Conservation (phyloP, 2,888 invertebrate genomes). For the Anthrax anthrax region DNA sequence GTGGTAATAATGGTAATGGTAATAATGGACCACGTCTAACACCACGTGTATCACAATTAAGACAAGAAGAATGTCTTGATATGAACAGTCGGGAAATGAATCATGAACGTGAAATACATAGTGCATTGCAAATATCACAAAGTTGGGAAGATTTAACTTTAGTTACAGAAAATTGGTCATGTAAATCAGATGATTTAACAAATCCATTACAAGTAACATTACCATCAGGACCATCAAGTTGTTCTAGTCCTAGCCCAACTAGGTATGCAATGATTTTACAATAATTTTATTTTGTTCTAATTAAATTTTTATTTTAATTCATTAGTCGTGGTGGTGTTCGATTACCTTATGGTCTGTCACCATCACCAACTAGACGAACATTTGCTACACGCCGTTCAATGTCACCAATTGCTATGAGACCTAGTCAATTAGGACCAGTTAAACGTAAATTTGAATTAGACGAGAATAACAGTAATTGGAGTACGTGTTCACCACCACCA, state of each 20-base stretch:
- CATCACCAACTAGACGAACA: slow-evolving; percentile 71
- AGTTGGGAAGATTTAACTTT: slow-evolving; percentile 84
- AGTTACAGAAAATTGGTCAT: slow-evolving; percentile 47
- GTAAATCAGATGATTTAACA: slow-evolving; percentile 38
- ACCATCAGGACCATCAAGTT: slow-evolving; percentile 34
- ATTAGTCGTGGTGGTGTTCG: slow-evolving; percentile 27
- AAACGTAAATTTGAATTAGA: slow-evolving; percentile 36
- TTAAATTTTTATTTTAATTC: slow-evolving; percentile 33
- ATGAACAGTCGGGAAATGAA: slow-evolving; percentile 73
- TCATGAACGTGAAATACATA: slow-evolving; percentile 82
- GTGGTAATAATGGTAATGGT: slow-evolving; percentile 28
- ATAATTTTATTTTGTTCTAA: slow-evolving; percentile 11
- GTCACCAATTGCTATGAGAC: slow-evolving; percentile 75
- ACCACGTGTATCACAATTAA: slow-evolving; percentile 74
- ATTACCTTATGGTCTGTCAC: slow-evolving; percentile 47
- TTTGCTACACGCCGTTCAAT: slow-evolving; percentile 72
- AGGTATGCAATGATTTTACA: slow-evolving; percentile 21
- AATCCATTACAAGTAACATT: slow-evolving; percentile 37
- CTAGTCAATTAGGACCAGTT: slow-evolving; percentile 56
- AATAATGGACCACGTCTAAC: slow-evolving; percentile 49
- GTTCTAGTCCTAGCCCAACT: slow-evolving; percentile 49
- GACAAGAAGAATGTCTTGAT: slow-evolving; percentile 79
- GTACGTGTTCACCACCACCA: slow-evolving; percentile 31
- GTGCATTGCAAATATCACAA: slow-evolving; percentile 86
- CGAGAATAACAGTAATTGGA: slow-evolving; percentile 22